A percentile compares a stretch with the other conserved stretches of the same genome.
Evolutionary conservation across 2,797 vertebrate genomes (phyloP).

Genomic region (Nannoperca australis): DNA sequence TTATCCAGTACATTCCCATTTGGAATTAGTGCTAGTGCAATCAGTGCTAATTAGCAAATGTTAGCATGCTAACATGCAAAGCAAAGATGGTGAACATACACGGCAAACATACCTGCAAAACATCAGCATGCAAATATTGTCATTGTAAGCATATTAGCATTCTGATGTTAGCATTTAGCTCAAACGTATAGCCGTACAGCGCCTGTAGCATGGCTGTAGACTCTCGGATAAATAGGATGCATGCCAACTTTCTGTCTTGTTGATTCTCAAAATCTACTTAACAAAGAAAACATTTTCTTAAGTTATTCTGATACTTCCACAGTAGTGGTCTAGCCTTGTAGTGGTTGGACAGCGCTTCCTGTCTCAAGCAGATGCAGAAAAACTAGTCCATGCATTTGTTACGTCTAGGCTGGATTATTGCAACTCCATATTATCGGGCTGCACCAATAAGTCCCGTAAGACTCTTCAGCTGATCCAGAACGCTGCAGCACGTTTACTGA

Average conservation of each 20-base stretch:
- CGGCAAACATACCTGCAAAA: neutral
- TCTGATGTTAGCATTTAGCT: neutral
- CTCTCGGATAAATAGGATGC: neutral
- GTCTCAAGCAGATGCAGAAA: too few species aligned
- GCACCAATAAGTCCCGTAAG: too few species aligned
- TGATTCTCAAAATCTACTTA: neutral
- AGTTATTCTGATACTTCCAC: neutral
- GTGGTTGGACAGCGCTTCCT: neutral
- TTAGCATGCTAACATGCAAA: neutral
- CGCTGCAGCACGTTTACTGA: too few species aligned
- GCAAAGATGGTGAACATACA: neutral
- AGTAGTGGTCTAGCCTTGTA: too few species aligned
- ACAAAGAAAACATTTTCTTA: too few species aligned
- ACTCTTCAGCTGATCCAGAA: too few species aligned
- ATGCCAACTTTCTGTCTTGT: neutral
- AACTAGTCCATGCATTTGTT: too few species aligned
- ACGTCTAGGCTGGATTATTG: too few species aligned
- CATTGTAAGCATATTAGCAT: neutral
- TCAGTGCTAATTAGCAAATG: neutral
- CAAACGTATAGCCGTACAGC: neutral
- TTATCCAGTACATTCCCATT: neutral
- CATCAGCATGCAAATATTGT: neutral
- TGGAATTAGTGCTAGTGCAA: too few species aligned
- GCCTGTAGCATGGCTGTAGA: neutral
- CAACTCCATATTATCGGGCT: too few species aligned